These are phyloP conservation scores for Antechinus stuartii DNA, from an alignment of 2,113 vertebrate species.

Conservation along the genomic window DNA sequence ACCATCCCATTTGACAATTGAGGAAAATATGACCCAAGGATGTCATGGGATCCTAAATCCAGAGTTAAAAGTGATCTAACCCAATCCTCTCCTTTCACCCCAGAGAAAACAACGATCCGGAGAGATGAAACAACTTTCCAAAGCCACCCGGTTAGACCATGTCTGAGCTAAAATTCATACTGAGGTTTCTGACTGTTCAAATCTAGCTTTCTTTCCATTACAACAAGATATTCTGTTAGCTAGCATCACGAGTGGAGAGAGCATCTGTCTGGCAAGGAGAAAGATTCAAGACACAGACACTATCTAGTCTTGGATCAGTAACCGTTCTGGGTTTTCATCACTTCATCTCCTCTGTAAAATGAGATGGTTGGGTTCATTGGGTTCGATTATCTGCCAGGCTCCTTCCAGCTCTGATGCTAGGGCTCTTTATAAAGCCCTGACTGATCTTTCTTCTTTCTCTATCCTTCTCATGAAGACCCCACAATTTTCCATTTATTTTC, in stretches of 20 bases:
- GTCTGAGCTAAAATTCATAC: not conserved
- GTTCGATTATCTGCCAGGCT: not conserved
- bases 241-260: not conserved
- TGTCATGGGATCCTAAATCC: too few relatives aligned
- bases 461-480: not conserved
- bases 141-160: too few relatives aligned
- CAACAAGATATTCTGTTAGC: not conserved
- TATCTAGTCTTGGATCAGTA: not conserved
- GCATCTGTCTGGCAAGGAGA: not conserved
- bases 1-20: too few relatives aligned
- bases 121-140: too few relatives aligned
- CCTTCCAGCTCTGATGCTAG: not conserved
- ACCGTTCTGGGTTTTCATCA: not conserved
- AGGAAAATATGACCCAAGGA: too few relatives aligned
- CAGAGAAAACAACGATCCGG: too few relatives aligned
- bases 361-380: not conserved
- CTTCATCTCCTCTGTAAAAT: not conserved
- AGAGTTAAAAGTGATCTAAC: too few relatives aligned
- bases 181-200: not conserved
- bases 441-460: not conserved
- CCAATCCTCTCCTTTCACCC: too few relatives aligned
- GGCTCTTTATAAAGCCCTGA: not conserved
- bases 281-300: not conserved
- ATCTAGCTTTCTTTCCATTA: not conserved
- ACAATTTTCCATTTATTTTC: not conserved